A percentile compares a stretch with the other conserved stretches of the same genome.
These are phyloP conservation scores for Pristis pectinata DNA, from an alignment of 2,797 vertebrate species.

Conservation along the genomic window DNA sequence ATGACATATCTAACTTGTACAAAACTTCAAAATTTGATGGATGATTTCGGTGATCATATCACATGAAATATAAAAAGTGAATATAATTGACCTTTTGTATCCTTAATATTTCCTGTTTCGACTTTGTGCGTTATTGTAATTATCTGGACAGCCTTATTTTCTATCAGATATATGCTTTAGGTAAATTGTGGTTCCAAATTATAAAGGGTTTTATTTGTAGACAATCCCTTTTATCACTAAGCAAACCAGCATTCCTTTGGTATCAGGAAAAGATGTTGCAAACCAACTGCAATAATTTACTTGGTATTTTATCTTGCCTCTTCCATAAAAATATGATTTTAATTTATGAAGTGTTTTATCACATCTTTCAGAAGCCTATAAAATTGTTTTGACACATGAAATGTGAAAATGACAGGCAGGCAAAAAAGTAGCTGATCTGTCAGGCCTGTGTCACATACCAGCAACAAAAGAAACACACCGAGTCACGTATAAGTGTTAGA, in stretches of 20 bases:
- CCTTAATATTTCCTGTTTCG: constrained; percentile 15
- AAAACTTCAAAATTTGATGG: constrained; percentile 15
- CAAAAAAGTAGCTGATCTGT: neutral
- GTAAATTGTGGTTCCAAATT: neutral
- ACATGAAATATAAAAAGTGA: constrained; percentile 17
- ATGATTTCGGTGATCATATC: constrained; percentile 34
- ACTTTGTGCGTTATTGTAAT: constrained; percentile 5
- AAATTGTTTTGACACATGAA: neutral
- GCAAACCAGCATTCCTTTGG: neutral
- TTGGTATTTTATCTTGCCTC: neutral
- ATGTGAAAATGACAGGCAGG: neutral
- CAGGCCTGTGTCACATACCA: too few species aligned
- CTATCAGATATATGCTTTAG: constrained; percentile 27
- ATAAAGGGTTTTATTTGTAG: neutral
- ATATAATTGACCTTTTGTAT: constrained; percentile 2
- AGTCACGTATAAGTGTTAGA: too few species aligned
- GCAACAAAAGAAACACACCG: too few species aligned
- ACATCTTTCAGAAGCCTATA: neutral
- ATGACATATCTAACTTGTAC: constrained; percentile 62
- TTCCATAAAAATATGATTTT: neutral
- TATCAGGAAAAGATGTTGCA: neutral
- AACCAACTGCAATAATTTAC: neutral
- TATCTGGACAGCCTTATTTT: neutral
- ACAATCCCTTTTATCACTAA: neutral
- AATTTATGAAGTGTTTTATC: neutral